Evolutionary conservation across 2,113 vertebrate species (phyloP).

Genomic region (Calypte anna): DNA sequence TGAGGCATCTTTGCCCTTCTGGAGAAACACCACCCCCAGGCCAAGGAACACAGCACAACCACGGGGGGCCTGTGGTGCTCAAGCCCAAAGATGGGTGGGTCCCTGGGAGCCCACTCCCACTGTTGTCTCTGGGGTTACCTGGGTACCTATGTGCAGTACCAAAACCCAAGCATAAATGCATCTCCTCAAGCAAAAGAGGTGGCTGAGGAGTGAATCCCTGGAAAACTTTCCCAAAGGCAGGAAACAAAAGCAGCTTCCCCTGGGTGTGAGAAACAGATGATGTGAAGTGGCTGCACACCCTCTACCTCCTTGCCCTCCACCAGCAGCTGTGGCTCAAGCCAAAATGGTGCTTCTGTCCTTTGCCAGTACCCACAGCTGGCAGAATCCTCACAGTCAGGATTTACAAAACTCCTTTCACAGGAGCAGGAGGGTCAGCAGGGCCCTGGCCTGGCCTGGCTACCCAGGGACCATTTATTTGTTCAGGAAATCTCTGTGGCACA

Average conservation of each 20-base stretch:
- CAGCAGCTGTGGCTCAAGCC: background rate
- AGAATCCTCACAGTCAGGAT: no score
- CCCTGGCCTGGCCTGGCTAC: no score
- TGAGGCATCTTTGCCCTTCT: background rate
- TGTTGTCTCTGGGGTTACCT: rapidly evolving
- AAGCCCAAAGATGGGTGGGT: no score
- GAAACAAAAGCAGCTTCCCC: background rate
- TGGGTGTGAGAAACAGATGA: background rate
- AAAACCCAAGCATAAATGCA: background rate
- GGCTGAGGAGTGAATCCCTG: background rate
- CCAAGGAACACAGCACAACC: background rate
- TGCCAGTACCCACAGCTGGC: background rate
- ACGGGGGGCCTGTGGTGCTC: rapidly evolving
- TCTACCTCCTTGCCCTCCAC: background rate
- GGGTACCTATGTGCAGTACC: background rate
- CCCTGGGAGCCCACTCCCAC: no score
- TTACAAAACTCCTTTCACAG: no score
- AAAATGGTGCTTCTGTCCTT: background rate
- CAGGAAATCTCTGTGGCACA: no score
- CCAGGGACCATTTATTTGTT: no score
- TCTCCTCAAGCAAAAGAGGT: background rate
- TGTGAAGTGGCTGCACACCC: background rate
- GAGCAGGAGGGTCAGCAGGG: no score
- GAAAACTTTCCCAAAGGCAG: background rate
- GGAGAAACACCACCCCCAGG: background rate